These are phyloP conservation scores for Tryphoninae sp. DNA, from an alignment of 2,888 invertebrate species.

Conservation along the genomic window DNA sequence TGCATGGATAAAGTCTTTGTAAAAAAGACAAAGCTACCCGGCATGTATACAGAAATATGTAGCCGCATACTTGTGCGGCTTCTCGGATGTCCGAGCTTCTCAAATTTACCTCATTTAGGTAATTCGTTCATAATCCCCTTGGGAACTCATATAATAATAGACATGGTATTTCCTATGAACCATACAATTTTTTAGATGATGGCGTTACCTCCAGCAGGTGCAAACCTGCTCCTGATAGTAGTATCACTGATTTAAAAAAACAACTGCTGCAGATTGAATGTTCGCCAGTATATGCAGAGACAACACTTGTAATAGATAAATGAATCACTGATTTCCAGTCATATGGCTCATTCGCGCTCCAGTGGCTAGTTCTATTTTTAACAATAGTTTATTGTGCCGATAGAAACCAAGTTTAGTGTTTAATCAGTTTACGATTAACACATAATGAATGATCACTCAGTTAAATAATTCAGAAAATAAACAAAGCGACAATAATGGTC, in stretches of 20 bases:
- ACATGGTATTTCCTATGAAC: not conserved
- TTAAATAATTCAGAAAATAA: too few relatives aligned
- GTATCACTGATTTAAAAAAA: not conserved
- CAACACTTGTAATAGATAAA: too few relatives aligned
- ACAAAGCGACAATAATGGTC: too few relatives aligned
- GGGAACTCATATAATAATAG: too few relatives aligned
- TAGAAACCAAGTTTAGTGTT: too few relatives aligned
- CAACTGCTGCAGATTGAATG: not conserved
- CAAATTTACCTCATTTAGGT: not conserved
- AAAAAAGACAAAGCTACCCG: slow-evolving; percentile 22
- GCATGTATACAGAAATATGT: slow-evolving; percentile 42
- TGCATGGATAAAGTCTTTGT: not conserved
- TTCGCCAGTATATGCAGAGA: too few relatives aligned
- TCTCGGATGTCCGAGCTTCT: not conserved
- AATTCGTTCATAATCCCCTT: not conserved
- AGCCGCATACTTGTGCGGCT: not conserved
- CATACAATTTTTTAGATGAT: not conserved
- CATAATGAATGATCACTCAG: too few relatives aligned
- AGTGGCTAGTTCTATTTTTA: too few relatives aligned
- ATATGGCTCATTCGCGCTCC: too few relatives aligned
- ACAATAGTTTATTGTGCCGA: too few relatives aligned
- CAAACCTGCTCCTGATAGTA: not conserved
- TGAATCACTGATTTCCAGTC: too few relatives aligned
- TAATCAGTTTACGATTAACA: too few relatives aligned
- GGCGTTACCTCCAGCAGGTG: not conserved